Conservation (phyloP, 2,888 invertebrate species). For the Sarcophaga variegata region DNA sequence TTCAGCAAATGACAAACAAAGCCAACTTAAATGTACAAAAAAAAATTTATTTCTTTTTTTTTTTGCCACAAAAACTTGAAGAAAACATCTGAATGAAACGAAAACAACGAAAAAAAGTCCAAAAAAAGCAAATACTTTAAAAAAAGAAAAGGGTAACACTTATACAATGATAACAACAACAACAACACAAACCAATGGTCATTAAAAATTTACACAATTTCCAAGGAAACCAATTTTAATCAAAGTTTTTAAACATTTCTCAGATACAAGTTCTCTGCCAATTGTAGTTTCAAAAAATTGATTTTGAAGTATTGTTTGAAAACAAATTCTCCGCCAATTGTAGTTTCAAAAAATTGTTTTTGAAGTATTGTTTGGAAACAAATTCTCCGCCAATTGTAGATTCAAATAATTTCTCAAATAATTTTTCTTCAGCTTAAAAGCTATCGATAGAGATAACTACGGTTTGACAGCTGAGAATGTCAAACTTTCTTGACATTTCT, state of each 20-base stretch:
- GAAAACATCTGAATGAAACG: slow-evolving; percentile 39
- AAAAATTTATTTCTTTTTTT: no score
- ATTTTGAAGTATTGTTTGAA: no score
- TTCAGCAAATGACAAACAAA: slow-evolving; percentile 61
- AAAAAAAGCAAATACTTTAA: slow-evolving; percentile 25
- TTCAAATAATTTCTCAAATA: neutral
- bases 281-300: no score
- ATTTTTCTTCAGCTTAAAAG: neutral
- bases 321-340: neutral
- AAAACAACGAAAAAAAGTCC: slow-evolving; percentile 2
- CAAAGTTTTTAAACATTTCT: no score
- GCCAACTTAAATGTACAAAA: slow-evolving; percentile 13
- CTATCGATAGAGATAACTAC: no score
- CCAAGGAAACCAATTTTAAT: neutral
- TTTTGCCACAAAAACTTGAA: neutral
- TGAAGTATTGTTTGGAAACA: neutral
- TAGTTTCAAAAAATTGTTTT: neutral
- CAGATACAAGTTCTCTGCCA: no score
- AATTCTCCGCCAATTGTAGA: neutral
- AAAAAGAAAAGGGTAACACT: slow-evolving; percentile 30
- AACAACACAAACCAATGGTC: slow-evolving; percentile 18
- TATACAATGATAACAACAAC: neutral
- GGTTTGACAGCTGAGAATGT: no score
- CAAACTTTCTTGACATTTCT: no score
- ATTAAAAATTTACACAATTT: slow-evolving; percentile 27